Evolutionary conservation across 2,888 invertebrate species (phyloP).

Genomic region (Geophilus truncorum): DNA sequence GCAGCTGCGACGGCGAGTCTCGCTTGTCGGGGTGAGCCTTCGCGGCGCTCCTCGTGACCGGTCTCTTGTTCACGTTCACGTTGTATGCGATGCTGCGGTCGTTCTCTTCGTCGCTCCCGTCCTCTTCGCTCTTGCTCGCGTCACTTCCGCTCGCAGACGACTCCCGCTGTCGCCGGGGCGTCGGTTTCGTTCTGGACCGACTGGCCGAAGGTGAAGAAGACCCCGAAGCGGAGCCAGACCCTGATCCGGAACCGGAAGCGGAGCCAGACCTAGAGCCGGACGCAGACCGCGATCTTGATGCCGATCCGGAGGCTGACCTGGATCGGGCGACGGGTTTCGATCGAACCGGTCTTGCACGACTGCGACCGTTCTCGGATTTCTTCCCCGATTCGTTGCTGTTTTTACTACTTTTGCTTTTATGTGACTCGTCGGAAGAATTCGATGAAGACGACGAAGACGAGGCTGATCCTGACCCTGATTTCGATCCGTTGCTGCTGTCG

Average conservation of each 20-base stretch:
- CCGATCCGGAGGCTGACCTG: background rate
- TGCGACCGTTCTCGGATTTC: background rate
- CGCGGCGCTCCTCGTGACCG: background rate
- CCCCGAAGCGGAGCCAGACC: background rate
- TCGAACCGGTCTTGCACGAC: background rate
- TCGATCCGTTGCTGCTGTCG: background rate
- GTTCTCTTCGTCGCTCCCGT: slow-evolving; percentile 42
- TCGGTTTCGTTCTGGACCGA: no score
- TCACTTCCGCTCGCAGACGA: slow-evolving; percentile 28
- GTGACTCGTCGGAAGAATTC: background rate
- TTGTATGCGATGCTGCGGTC: slow-evolving; percentile 35
- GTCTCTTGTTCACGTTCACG: background rate
- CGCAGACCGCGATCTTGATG: background rate
- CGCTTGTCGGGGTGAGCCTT: background rate
- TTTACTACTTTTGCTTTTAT: background rate
- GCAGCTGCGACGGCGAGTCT: background rate
- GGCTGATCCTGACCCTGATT: background rate
- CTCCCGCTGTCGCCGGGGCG: slow-evolving; percentile 31
- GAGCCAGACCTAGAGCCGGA: background rate
- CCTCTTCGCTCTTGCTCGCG: slow-evolving; percentile 36
- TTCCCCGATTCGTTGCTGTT: background rate
- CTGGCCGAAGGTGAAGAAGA: slow-evolving; percentile 32
- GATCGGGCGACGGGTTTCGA: no score
- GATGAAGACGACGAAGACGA: slow-evolving; percentile 3
- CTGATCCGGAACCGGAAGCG: background rate